Percentiles rank a stretch among this genome's conserved stretches.
phyloP scores from a whole-genome alignment of 2,888 invertebrate genomes.

The Hydraecia micacea region DNA sequence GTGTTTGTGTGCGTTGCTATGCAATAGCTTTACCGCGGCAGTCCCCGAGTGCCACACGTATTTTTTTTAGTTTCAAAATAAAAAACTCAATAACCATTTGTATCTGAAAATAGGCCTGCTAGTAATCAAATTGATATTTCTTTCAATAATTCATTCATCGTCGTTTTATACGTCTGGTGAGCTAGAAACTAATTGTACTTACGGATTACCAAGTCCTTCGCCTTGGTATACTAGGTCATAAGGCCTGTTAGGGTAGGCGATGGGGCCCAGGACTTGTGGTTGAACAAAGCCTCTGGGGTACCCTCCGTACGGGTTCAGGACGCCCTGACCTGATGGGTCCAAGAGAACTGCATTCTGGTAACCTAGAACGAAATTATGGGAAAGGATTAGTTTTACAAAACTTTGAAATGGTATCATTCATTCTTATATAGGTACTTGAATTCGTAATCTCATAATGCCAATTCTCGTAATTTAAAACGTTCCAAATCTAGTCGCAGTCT shows the following conservation, averaged over 20 bases:
- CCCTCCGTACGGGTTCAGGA: constrained; percentile 72
- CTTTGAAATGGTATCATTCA: neutral
- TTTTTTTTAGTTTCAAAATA: constrained; percentile 6
- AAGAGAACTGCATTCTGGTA: constrained; percentile 82
- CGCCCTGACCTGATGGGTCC: constrained; percentile 78
- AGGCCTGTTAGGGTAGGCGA: constrained; percentile 73
- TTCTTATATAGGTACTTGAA: too few relatives aligned
- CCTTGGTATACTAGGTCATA: constrained; percentile 79
- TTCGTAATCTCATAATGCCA: neutral
- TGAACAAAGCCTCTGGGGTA: constrained; percentile 70
- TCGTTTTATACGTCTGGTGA: constrained; percentile 6
- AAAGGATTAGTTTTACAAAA: neutral
- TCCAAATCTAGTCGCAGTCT: too few relatives aligned
- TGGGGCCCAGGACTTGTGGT: constrained; percentile 72
- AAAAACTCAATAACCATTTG: constrained; percentile 9
- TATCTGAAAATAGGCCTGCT: constrained; percentile 24
- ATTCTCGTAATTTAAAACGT: too few relatives aligned
- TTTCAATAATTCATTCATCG: neutral
- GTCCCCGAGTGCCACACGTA: too few relatives aligned
- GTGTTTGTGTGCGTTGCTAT: too few relatives aligned
- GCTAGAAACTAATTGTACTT: constrained; percentile 60
- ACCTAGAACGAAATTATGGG: constrained; percentile 66
- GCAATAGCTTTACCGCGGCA: too few relatives aligned
- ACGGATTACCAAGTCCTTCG: constrained; percentile 76
- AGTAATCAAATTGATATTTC: constrained; percentile 12